phyloP scores from a whole-genome alignment of 2,113 vertebrate species.

The Notarius quadriscutis region DNA sequence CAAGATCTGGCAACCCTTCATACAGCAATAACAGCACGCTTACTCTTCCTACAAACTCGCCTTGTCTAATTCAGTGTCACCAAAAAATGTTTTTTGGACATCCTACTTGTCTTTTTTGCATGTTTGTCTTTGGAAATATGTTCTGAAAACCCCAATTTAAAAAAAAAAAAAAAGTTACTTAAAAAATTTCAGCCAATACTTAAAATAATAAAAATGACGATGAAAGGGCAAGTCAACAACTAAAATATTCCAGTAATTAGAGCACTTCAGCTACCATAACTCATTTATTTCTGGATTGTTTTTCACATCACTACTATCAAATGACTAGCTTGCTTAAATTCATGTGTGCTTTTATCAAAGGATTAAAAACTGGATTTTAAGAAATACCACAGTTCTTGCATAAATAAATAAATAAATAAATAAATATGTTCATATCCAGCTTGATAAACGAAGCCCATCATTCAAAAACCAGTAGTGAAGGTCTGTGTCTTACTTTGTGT shows the following conservation, averaged over 20 bases:
- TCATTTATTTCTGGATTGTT: not conserved
- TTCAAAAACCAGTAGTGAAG: not conserved
- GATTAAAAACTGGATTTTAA: not conserved
- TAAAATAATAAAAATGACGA: too few species aligned
- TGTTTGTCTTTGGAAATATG: too few species aligned
- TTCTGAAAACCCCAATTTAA: too few species aligned
- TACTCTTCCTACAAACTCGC: too few species aligned
- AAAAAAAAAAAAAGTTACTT: too few species aligned
- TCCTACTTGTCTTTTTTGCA: too few species aligned
- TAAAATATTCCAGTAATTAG: not conserved
- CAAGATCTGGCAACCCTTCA: too few species aligned
- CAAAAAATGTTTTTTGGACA: too few species aligned
- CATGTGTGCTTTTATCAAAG: not conserved
- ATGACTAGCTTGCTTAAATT: not conserved
- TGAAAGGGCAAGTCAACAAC: too few species aligned
- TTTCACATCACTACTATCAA: not conserved
- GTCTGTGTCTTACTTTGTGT: conserved; percentile 77
- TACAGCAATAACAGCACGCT: too few species aligned
- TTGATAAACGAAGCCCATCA: not conserved
- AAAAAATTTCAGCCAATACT: too few species aligned
- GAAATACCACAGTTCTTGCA: not conserved
- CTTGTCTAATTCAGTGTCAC: too few species aligned
- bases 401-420: not conserved
- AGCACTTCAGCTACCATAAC: not conserved
- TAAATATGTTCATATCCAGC: not conserved